Evolutionary conservation across 2,888 invertebrate genomes (phyloP).

Genomic region (Brachyopa scutellaris): DNA sequence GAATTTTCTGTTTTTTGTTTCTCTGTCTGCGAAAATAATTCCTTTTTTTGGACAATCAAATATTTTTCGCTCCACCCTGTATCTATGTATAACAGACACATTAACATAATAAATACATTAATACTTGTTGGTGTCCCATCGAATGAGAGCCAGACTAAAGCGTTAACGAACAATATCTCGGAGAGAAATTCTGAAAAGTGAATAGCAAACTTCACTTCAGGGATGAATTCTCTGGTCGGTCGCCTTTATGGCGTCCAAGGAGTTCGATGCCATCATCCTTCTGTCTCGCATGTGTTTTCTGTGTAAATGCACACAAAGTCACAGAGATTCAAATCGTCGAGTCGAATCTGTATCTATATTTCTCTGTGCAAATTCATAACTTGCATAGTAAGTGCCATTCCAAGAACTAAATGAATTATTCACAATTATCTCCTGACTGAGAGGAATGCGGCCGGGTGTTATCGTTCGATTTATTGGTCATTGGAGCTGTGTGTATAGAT

Average conservation of each 20-base stretch:
- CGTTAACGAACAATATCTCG: slow-evolving; percentile 31
- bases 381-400: slow-evolving; percentile 8
- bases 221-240: neutral
- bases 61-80: too few species aligned
- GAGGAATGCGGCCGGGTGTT: neutral
- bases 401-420: slow-evolving; percentile 60
- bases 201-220: slow-evolving; percentile 20
- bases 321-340: slow-evolving; percentile 22
- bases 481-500: neutral
- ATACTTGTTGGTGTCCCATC: slow-evolving; percentile 24
- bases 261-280: neutral
- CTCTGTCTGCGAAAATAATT: too few species aligned
- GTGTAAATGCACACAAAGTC: slow-evolving; percentile 37
- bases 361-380: neutral
- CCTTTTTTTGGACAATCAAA: too few species aligned
- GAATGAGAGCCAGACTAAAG: slow-evolving; percentile 17
- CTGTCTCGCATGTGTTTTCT: neutral
- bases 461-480: slow-evolving; percentile 38
- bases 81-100: neutral
- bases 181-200: slow-evolving; percentile 13
- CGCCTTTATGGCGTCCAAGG: slow-evolving; percentile 22
- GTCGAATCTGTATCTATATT: neutral
- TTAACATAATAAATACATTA: slow-evolving; percentile 43
- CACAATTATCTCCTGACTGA: slow-evolving; percentile 46
- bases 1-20: too few species aligned